Evolutionary conservation across 2,113 vertebrate genomes (phyloP), one percentile per base, ranked within the genome.

Genomic region (Aldabrachelys gigantea): DNA sequence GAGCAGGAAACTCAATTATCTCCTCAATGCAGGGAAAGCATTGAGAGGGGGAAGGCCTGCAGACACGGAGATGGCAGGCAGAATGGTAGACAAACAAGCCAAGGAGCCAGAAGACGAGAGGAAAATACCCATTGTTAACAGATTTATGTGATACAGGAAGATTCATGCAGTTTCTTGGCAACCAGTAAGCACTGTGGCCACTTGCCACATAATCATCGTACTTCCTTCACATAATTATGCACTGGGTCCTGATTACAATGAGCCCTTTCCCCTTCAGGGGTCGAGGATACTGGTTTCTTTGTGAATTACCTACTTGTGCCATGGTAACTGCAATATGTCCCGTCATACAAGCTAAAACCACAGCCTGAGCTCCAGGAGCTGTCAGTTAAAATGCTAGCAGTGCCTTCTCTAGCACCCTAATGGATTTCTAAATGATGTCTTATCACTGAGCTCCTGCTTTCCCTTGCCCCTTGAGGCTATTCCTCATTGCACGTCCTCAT

Each of bases 371-470:
- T 80, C 54, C 19, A 5, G 21, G 41, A 59, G 82, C 88, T 57
- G 88, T 52, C 56, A 87, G 76, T 89, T 69, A 57, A 92, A 91
- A 62, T 0, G 22, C 84, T 41, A 53, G 3, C 80, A 80, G 83
- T 82, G 90, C 75, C 76, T 93, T 90, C 80, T 59, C 82, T 69
- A 86, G 85, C 44, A 27, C 80, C 52, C 14, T 75, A 92, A 89
- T n/a, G 65, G 86, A 92, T 94, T 83, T 91, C 80, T 56, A 92
- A 96, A 94, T 53, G n/a, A 89, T 83, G 7, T 5, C 22, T 22
- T 49, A 87, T 89, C 50, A 88, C 29, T 41, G 54, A 53, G 25
- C 72, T 52, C n/a, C 41, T 94, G 44, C 53, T 65, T 50, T 41
- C 47, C 44, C 62, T 22, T 78, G 49, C 2, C n/a, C 50, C 50